Conservation (phyloP, 2,888 invertebrate species). For the Cantharis rufa region DNA sequence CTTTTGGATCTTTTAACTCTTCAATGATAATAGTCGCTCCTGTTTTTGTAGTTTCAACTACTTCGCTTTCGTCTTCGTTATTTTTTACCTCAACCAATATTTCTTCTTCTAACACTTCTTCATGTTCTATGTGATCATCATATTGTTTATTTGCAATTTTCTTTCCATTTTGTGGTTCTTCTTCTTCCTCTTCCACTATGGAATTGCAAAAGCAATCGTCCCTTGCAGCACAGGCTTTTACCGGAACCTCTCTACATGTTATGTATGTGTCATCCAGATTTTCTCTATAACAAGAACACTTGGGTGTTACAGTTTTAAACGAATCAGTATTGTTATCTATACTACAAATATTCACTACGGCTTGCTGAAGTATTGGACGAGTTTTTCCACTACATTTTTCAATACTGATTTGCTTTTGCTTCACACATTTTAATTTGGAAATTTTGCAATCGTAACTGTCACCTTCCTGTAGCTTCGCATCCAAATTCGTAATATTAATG, state of each 20-base stretch:
- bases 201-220: not conserved
- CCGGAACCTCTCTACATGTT: not conserved
- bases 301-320: not conserved
- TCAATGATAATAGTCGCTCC: not conserved
- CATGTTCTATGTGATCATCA: not conserved
- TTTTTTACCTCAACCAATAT: not conserved
- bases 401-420: not conserved
- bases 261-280: not conserved
- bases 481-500: not conserved
- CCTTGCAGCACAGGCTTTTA: not conserved
- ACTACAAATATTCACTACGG: not conserved
- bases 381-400: not conserved
- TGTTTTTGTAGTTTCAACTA: not conserved
- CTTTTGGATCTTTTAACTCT: not conserved
- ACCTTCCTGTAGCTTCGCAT: not conserved
- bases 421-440: not conserved
- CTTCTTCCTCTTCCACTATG: not conserved
- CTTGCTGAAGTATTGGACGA: not conserved
- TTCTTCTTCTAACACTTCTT: not conserved
- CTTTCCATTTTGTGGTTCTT: too few relatives aligned
- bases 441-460: not conserved
- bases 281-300: not conserved
- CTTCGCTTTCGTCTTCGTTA: too few relatives aligned
- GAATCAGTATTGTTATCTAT: not conserved
- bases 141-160: not conserved